Conservation (phyloP, 2,113 vertebrate genomes). For the Nannobrachium achirus region DNA sequence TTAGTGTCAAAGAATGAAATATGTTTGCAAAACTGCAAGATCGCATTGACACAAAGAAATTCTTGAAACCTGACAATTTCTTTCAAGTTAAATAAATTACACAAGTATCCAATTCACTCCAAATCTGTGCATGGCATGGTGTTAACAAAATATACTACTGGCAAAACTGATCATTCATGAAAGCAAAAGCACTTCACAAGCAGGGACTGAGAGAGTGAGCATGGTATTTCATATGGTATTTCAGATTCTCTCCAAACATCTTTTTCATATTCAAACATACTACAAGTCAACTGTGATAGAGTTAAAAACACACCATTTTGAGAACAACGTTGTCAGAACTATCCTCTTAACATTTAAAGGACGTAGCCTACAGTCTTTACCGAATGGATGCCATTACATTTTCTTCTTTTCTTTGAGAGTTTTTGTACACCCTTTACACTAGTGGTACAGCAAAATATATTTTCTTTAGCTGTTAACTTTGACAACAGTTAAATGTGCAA, state of each 20-base stretch:
- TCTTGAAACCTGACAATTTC: slow-evolving; percentile 61
- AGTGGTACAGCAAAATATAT: slow-evolving; percentile 99
- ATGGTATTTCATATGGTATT: slow-evolving; percentile 80
- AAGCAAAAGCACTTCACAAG: slow-evolving; percentile 83
- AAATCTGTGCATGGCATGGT: slow-evolving; percentile 77
- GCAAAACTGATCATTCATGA: slow-evolving; percentile 73
- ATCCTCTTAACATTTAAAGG: slow-evolving; percentile 90
- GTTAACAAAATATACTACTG: slow-evolving; percentile 71
- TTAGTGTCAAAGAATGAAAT: slow-evolving; percentile 89
- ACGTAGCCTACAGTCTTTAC: slow-evolving; percentile 84
- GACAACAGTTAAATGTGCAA: slow-evolving; percentile 99
- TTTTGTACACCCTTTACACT: slow-evolving; percentile 86
- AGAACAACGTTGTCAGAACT: slow-evolving; percentile 90
- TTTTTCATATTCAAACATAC: slow-evolving; percentile 83
- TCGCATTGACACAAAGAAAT: slow-evolving; percentile 82
- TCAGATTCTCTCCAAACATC: slow-evolving; percentile 51
- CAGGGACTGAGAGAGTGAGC: slow-evolving; percentile 80
- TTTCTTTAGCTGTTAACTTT: slow-evolving; percentile 96
- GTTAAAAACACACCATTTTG: slow-evolving; percentile 84
- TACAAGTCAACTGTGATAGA: slow-evolving; percentile 89
- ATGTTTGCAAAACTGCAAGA: slow-evolving; percentile 80
- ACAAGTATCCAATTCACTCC: slow-evolving; percentile 72
- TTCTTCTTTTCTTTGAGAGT: slow-evolving; percentile 38
- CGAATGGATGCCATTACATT: slow-evolving; percentile 88
- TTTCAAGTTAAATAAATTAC: slow-evolving; percentile 87